phyloP scores from a whole-genome alignment of 2,113 vertebrate species.

The Varanus komodoensis region DNA sequence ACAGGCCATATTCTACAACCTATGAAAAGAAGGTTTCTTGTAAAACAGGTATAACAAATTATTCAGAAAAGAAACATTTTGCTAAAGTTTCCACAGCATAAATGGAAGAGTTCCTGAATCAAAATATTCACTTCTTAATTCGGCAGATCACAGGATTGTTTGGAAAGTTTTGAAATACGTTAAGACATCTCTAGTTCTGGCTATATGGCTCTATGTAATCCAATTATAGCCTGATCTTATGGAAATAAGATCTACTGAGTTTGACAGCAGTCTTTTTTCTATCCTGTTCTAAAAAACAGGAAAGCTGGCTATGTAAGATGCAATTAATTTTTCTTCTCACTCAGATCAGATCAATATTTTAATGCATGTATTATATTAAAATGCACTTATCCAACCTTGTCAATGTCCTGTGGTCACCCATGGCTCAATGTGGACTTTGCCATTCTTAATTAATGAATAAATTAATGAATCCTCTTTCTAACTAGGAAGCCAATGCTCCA shows the following conservation, averaged over 20 bases:
- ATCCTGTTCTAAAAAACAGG: background rate
- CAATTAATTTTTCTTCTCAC: background rate
- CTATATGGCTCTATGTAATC: background rate
- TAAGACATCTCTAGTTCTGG: background rate
- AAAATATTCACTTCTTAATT: background rate
- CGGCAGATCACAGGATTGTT: background rate
- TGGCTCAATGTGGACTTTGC: background rate
- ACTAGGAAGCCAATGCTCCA: background rate
- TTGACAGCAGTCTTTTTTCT: background rate
- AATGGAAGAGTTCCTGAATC: background rate
- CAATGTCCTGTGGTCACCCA: background rate
- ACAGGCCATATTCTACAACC: constrained; percentile 97
- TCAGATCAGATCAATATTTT: background rate
- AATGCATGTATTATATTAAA: background rate
- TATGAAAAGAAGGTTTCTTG: constrained; percentile 58
- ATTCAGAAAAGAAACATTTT: background rate
- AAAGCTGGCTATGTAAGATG: background rate
- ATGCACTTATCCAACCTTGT: too few species aligned
- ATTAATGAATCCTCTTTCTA: background rate
- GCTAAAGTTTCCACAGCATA: background rate
- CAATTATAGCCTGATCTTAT: background rate
- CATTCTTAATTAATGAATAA: background rate
- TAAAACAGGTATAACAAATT: background rate
- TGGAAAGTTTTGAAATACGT: background rate
- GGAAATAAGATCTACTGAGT: background rate